These are phyloP conservation scores for Spilogale gracilis DNA, from an alignment of 2,113 vertebrate genomes.

Conservation along the genomic window DNA sequence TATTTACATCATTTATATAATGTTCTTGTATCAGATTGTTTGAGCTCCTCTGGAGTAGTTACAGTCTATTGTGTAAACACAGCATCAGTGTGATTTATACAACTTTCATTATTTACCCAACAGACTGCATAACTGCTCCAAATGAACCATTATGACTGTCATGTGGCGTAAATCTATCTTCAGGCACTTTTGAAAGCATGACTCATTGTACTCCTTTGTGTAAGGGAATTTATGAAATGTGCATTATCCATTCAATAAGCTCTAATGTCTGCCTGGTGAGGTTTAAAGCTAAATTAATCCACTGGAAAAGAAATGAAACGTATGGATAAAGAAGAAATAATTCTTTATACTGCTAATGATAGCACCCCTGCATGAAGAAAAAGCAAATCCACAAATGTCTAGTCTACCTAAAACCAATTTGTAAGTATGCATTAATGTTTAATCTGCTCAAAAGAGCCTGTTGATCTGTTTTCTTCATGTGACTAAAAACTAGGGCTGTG, in stretches of 20 bases:
- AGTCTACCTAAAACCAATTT: neutral
- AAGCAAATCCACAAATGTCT: neutral
- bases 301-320: constrained; percentile 14
- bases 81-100: constrained; percentile 81
- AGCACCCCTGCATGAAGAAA: neutral
- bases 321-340: constrained; percentile 30
- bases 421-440: neutral
- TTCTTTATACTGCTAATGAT: neutral
- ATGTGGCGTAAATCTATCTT: constrained; percentile 81
- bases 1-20: constrained; percentile 82
- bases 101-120: constrained; percentile 85
- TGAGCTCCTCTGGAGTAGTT: constrained; percentile 76
- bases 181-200: constrained; percentile 80
- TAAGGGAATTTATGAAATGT: constrained; percentile 73
- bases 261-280: constrained; percentile 57
- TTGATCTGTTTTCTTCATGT: neutral
- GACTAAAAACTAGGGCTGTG: neutral
- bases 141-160: constrained; percentile 79
- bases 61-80: constrained; percentile 82
- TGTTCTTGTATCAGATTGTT: constrained; percentile 73
- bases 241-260: constrained; percentile 67
- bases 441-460: neutral
- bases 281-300: constrained; percentile 64
- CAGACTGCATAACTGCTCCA: constrained; percentile 81
- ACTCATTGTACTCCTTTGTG: constrained; percentile 77